Percentiles rank a stretch among this genome's conserved stretches.
phyloP scores from a whole-genome alignment of 2,888 invertebrate species.

The Gisinianus flammeolus region DNA sequence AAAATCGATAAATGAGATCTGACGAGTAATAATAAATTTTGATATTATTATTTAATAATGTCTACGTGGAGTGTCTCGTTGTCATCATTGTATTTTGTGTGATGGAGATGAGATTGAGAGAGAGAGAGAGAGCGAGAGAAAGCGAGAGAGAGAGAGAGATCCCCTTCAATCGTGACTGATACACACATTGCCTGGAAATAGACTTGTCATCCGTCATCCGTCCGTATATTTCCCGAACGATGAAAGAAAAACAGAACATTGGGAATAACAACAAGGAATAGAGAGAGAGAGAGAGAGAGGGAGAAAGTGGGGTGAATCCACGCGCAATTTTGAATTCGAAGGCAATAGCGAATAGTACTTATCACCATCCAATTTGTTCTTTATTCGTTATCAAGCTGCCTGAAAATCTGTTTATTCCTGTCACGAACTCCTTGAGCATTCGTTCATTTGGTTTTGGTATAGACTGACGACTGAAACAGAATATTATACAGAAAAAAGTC shows the following conservation, averaged over 20 bases:
- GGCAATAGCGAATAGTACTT: neutral
- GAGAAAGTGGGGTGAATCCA: neutral
- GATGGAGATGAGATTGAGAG: neutral
- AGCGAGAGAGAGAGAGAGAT: too few relatives aligned
- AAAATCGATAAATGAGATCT: neutral
- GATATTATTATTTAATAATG: neutral
- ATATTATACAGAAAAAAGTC: too few relatives aligned
- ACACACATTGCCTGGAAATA: neutral
- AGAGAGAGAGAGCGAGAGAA: too few relatives aligned
- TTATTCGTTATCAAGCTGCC: conserved; percentile 21
- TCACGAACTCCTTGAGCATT: conserved; percentile 26
- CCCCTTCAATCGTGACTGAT: neutral
- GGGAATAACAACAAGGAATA: neutral
- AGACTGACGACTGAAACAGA: too few relatives aligned
- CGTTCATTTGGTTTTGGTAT: neutral
- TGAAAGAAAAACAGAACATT: neutral
- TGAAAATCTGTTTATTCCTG: conserved; percentile 29
- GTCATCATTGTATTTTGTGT: too few relatives aligned
- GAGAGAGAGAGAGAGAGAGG: neutral
- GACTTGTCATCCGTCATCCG: neutral
- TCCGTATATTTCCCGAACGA: neutral
- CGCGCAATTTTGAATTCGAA: neutral
- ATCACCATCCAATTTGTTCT: conserved; percentile 23
- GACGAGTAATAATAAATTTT: neutral
- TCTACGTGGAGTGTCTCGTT: neutral